phyloP scores from a whole-genome alignment of 2,113 vertebrate genomes.

The Melanerpes aurifrons region DNA sequence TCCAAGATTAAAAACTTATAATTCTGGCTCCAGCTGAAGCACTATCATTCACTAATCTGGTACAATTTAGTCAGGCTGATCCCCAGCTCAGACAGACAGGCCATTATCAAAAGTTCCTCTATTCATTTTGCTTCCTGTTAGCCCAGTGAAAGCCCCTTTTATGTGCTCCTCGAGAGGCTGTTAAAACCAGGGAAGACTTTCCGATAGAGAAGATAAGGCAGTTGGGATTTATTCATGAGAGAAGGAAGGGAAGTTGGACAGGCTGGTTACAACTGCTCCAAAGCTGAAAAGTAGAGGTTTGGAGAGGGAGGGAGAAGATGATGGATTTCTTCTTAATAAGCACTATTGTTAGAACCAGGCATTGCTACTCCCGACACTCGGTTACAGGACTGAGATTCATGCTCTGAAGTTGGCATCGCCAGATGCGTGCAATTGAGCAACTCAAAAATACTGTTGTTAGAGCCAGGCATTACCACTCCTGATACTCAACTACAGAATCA shows the following conservation, averaged over 20 bases:
- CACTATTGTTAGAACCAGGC: not conserved
- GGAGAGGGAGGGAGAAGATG: not conserved
- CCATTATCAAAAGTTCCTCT: conserved; percentile 66
- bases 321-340: conserved; percentile 11
- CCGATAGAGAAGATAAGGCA: conserved; percentile 51
- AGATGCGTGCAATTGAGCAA: not conserved
- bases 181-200: conserved; percentile 50
- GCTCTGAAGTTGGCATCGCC: not conserved
- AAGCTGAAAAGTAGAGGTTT: conserved; percentile 4
- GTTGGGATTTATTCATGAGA: conserved; percentile 46
- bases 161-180: conserved; percentile 48
- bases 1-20: conserved; percentile 62
- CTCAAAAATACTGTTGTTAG: not conserved
- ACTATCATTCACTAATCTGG: conserved; percentile 52
- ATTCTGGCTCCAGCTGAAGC: conserved; percentile 39
- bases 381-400: not conserved
- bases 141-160: conserved; percentile 65
- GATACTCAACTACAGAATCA: not conserved
- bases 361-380: not conserved
- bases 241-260: conserved; percentile 11
- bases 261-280: conserved; percentile 41
- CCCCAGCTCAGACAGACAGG: conserved; percentile 47
- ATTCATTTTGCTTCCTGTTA: conserved; percentile 66
- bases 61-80: conserved; percentile 28
- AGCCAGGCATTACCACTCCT: not conserved